Percentiles rank a stretch among this genome's conserved stretches.
Evolutionary conservation across 2,797 vertebrate genomes (phyloP).

Genomic region (Coracias cyanogaster): DNA sequence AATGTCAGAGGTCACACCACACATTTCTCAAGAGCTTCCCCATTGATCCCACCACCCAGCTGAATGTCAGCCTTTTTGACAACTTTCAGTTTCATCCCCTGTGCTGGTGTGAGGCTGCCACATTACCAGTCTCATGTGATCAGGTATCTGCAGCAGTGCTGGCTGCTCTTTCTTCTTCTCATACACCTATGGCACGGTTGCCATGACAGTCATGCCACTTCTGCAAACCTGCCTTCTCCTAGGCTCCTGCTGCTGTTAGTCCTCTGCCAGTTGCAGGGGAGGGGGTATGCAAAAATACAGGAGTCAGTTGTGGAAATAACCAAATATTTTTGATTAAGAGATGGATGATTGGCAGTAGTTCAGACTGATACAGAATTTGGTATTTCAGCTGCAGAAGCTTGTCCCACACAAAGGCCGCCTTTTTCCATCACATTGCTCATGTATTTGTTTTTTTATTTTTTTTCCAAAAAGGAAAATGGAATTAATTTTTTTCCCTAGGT

Average conservation of each 20-base stretch:
- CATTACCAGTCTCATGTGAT: fast-evolving
- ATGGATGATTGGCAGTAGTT: background rate
- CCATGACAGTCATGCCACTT: background rate
- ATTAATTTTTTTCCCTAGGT: background rate
- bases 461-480: background rate
- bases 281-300: background rate
- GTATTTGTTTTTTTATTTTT: background rate
- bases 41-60: background rate
- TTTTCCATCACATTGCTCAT: background rate
- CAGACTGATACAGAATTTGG: background rate
- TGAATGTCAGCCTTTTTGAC: background rate
- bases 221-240: background rate
- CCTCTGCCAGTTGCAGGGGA: background rate
- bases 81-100: background rate
- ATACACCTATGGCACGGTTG: background rate
- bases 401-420: background rate
- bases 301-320: background rate
- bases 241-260: background rate
- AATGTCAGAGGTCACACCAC: background rate
- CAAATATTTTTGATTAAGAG: background rate
- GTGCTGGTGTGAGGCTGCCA: background rate
- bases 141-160: background rate
- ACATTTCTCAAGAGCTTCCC: background rate
- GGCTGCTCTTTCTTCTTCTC: background rate
- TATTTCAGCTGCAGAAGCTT: background rate